Evolutionary conservation across 37 sponge, comb jelly and placozoan species (phyloP), one percentile per base, ranked within the genome.

Genomic region (Tethya wilhelma): DNA sequence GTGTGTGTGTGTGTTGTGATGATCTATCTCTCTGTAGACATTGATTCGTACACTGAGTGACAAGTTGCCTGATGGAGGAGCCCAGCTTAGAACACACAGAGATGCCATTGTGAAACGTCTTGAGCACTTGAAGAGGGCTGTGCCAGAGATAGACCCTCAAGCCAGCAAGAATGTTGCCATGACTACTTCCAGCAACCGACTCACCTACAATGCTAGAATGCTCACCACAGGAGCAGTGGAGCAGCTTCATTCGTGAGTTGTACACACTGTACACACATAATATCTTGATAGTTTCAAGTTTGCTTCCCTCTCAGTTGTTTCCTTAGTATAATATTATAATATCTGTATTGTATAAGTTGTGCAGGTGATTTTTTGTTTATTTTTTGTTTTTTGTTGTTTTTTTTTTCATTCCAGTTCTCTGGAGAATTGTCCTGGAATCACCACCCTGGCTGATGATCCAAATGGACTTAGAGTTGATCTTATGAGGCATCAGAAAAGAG

Each of bases 401-500:
- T 6, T 46, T 45, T 5, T 30, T 30, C 25, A 38, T 39, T 75
- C 36, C 37, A 91, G 92, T 28, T 65, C 87, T 30, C 38, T 92
- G 49, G 80, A 74, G 38, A 67, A 64, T 57, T 84, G 85, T 75
- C 93, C 93, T 23, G 43, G 80, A 23, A 73, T 43, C 9, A 78
- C 79, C 25, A 69, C 37, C n/a, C 40, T 80, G 75, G 84, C 80
- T 12, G 80, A 79, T 4, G 75, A 82, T 7, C 94, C 94, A 26
- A 30, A 37, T n/a, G 87, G 77, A 1, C 79, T 93, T 40, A 72
- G 40, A 1, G 84, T 83, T 17, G 1, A 74, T 4, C 80, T 93
- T 14, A 72, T 93, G 71, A 67, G 70, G 22, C 94, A 93, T 72
- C 94, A 93, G 83, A 77, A 56, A 86, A 79, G 59, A 41, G 86